These are phyloP conservation scores for Merluccius polli DNA, from an alignment of 2,797 vertebrate genomes.

Conservation along the genomic window DNA sequence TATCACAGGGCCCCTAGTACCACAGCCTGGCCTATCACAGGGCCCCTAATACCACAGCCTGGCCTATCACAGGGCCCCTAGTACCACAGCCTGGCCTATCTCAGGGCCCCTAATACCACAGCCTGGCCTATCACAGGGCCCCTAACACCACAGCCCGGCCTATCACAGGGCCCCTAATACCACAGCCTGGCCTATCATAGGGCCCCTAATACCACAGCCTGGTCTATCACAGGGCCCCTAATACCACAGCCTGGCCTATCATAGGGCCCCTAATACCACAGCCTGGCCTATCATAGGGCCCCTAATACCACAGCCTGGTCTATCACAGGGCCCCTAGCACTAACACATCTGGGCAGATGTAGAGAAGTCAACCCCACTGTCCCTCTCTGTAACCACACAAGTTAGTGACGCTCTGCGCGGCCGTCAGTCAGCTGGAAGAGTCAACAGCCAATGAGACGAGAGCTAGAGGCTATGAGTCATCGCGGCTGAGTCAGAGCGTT, in stretches of 20 bases:
- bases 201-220: not conserved
- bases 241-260: not conserved
- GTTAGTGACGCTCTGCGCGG: constrained; percentile 25
- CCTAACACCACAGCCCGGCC: too few species aligned
- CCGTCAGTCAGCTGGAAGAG: constrained; percentile 33
- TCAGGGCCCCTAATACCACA: too few species aligned
- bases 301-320: not conserved
- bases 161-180: too few species aligned
- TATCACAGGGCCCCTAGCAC: not conserved
- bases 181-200: not conserved
- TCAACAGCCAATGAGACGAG: constrained; percentile 28
- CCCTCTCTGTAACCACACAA: constrained; percentile 27
- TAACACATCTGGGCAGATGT: not conserved
- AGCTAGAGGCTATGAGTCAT: constrained; percentile 53
- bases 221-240: not conserved
- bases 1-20: not conserved
- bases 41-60: not conserved
- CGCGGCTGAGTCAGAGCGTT: constrained; percentile 51
- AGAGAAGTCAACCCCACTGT: constrained; percentile 12
- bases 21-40: too few species aligned
- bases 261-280: not conserved
- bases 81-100: too few species aligned
- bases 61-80: not conserved
- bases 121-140: not conserved
- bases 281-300: not conserved